Evolutionary conservation across 2,113 vertebrate species (phyloP).

Genomic region (Syngnathus scovelli): DNA sequence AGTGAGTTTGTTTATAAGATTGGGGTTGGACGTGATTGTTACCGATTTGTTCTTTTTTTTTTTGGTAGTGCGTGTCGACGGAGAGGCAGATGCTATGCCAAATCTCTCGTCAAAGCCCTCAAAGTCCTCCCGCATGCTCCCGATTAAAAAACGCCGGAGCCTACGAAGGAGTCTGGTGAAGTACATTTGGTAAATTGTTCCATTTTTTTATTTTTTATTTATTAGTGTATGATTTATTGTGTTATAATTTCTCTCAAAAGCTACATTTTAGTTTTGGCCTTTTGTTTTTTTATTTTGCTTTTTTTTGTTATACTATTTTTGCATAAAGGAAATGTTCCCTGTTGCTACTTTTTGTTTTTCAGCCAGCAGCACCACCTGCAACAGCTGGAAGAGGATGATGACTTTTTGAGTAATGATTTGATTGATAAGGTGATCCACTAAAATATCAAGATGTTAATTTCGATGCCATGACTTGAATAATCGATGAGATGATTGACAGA

Average conservation of each 20-base stretch:
- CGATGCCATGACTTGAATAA: too few species aligned
- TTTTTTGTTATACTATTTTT: too few species aligned
- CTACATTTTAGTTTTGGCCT: too few species aligned
- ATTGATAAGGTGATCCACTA: slow-evolving; percentile 45
- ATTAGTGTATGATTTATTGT: not conserved
- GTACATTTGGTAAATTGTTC: slow-evolving; percentile 36
- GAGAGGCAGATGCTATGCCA: not conserved
- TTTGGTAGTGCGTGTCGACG: not conserved
- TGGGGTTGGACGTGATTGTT: not conserved
- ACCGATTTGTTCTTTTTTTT: not conserved
- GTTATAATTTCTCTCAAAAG: not conserved
- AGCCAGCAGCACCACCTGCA: slow-evolving; percentile 61
- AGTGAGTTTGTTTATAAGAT: slow-evolving; percentile 13
- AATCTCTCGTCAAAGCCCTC: slow-evolving; percentile 17
- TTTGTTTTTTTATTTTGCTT: too few species aligned
- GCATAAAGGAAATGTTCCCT: too few species aligned
- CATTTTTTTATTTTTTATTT: not conserved
- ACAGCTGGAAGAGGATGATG: slow-evolving; percentile 59
- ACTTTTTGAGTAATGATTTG: slow-evolving; percentile 56
- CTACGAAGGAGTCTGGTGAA: slow-evolving; percentile 74
- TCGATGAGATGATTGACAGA: too few species aligned
- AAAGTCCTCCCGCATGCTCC: slow-evolving; percentile 32
- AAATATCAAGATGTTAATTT: too few species aligned
- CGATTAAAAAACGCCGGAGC: slow-evolving; percentile 54
- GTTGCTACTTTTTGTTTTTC: not conserved